A percentile compares a stretch with the other conserved stretches of the same genome.
These are phyloP conservation scores for Seladonia tumulorum DNA, from an alignment of 2,888 invertebrate species.

Conservation along the genomic window DNA sequence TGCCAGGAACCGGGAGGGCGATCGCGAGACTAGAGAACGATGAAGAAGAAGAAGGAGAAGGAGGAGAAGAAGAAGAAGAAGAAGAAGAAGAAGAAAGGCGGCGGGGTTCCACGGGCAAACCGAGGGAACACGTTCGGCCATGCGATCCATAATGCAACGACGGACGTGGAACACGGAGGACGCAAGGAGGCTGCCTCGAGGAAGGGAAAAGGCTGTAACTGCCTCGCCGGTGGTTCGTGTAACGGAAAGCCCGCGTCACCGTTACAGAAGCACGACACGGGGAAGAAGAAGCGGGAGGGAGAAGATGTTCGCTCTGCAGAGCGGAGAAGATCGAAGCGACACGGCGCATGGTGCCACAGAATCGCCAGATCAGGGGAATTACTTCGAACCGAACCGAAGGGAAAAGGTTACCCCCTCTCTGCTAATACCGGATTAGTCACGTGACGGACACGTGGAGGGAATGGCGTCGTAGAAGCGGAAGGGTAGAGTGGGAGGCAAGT, in stretches of 20 bases:
- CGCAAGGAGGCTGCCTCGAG: conserved; percentile 47
- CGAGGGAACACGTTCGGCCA: conserved; percentile 48
- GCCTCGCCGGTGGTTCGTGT: conserved; percentile 58
- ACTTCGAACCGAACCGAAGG: no score
- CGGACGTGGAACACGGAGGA: conserved; percentile 45
- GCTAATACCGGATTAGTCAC: no score
- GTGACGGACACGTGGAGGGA: no score
- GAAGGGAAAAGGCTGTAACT: conserved; percentile 64
- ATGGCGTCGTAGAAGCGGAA: no score
- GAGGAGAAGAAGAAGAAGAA: neutral
- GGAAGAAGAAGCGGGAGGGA: neutral
- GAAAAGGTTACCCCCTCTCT: no score
- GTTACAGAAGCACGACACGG: conserved; percentile 64
- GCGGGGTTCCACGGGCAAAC: neutral
- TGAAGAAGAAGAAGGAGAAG: neutral
- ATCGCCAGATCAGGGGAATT: no score
- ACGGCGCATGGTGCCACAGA: neutral
- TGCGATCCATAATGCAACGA: conserved; percentile 75
- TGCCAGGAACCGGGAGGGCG: neutral
- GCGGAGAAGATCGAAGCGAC: neutral
- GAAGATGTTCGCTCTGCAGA: conserved; percentile 16
- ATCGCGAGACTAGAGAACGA: neutral
- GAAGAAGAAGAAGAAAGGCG: conserved; percentile 5
- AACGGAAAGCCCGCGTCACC: conserved; percentile 73
- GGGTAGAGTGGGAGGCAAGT: no score